Conservation (phyloP, 2,797 vertebrate genomes). For the Propithecus perrieri region DNA sequence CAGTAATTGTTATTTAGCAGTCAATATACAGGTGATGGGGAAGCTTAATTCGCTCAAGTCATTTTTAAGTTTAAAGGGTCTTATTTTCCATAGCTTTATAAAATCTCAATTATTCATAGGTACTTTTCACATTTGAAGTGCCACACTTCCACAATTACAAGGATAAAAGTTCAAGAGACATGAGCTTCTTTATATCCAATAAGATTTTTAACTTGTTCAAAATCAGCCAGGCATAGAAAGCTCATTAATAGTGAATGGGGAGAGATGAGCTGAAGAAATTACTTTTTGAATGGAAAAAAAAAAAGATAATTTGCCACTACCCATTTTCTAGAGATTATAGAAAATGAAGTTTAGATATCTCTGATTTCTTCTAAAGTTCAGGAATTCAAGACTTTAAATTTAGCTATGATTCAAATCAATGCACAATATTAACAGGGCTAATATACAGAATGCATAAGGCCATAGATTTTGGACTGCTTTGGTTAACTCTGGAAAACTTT, state of each 20-base stretch:
- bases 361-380: slow-evolving; percentile 10
- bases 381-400: background rate
- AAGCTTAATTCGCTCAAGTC: background rate
- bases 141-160: background rate
- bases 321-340: background rate
- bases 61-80: slow-evolving; percentile 36
- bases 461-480: background rate
- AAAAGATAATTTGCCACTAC: background rate
- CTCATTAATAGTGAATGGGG: slow-evolving; percentile 42
- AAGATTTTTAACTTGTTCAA: slow-evolving; percentile 62
- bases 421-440: background rate
- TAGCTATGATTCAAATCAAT: slow-evolving; percentile 46
- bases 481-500: background rate
- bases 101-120: slow-evolving; percentile 36
- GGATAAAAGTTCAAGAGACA: slow-evolving; percentile 10
- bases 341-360: slow-evolving; percentile 2
- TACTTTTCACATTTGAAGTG: slow-evolving; percentile 15
- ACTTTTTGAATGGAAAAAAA: background rate
- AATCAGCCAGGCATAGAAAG: slow-evolving; percentile 50
- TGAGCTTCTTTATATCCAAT: background rate
- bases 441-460: background rate
- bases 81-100: slow-evolving; percentile 31
- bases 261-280: slow-evolving; percentile 7
- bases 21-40: background rate
- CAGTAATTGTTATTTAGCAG: background rate